phyloP scores from a whole-genome alignment of 2,113 vertebrate species.

The Regulus satrapa region DNA sequence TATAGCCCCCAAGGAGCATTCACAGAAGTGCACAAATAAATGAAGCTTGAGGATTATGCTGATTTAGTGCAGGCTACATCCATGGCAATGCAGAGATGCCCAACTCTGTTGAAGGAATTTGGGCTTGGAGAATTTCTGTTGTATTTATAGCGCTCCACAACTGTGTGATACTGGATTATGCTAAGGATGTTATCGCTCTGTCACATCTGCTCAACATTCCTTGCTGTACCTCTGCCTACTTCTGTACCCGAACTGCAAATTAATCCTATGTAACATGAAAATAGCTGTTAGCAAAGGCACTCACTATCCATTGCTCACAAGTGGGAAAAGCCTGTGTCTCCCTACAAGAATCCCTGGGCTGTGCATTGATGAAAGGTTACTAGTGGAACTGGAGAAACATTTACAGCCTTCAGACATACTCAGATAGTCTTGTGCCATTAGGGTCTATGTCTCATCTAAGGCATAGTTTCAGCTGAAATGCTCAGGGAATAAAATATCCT shows the following conservation, averaged over 20 bases:
- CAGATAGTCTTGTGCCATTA: background rate
- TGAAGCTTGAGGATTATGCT: background rate
- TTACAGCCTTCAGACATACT: background rate
- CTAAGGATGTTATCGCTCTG: background rate
- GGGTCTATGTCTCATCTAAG: background rate
- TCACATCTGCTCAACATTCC: constrained; percentile 24
- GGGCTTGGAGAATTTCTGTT: background rate
- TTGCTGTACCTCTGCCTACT: constrained; percentile 5
- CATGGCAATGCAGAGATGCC: background rate
- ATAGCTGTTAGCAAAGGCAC: background rate
- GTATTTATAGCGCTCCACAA: background rate
- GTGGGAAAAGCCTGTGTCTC: background rate
- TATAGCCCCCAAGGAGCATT: background rate
- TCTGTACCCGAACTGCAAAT: background rate
- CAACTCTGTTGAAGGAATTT: background rate
- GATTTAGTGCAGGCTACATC: background rate
- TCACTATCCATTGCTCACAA: background rate
- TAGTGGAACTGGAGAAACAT: background rate
- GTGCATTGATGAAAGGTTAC: background rate
- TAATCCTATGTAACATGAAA: background rate
- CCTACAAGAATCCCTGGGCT: background rate
- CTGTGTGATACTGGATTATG: background rate
- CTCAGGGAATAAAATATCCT: background rate
- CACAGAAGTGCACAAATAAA: background rate
- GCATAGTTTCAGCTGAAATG: background rate